These are phyloP conservation scores for Phyllotis vaccarum DNA, from an alignment of 2,797 vertebrate genomes.

Conservation along the genomic window DNA sequence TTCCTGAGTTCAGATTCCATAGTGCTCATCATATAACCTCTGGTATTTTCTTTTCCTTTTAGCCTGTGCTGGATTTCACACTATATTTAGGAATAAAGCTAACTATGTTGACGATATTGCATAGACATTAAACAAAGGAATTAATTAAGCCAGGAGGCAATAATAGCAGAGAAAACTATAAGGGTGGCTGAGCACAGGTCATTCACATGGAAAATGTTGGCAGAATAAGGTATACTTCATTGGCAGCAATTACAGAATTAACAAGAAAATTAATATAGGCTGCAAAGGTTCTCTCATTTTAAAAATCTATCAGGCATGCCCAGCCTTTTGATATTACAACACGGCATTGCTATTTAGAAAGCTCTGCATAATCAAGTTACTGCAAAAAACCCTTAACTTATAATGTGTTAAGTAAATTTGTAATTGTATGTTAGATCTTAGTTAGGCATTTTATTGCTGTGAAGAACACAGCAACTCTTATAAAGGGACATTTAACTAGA, in stretches of 20 bases:
- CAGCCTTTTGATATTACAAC: not conserved
- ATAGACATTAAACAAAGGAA: slow-evolving; percentile 65
- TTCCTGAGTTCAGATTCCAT: not conserved
- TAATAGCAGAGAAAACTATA: slow-evolving; percentile 50
- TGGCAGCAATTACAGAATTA: slow-evolving; percentile 40
- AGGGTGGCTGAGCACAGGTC: slow-evolving; percentile 53
- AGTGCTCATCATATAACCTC: not conserved
- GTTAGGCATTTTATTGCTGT: not conserved
- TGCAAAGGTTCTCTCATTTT: slow-evolving; percentile 27
- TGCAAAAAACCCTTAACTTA: not conserved
- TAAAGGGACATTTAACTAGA: not conserved
- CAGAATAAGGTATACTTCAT: not conserved
- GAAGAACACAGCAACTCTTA: not conserved
- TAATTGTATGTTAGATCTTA: not conserved
- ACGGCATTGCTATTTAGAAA: not conserved
- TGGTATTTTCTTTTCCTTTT: not conserved
- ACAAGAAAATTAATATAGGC: slow-evolving; percentile 60
- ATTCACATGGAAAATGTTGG: slow-evolving; percentile 6
- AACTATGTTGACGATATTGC: slow-evolving; percentile 56
- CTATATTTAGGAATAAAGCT: slow-evolving; percentile 56
- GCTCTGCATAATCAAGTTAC: not conserved
- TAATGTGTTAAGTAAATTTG: not conserved
- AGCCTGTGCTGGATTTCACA: slow-evolving; percentile 11
- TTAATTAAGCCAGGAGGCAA: slow-evolving; percentile 51
- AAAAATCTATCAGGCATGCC: not conserved